A percentile compares a stretch with the other conserved stretches of the same genome.
phyloP scores from a whole-genome alignment of 2,797 vertebrate genomes.

The Gobio occitaniae region DNA sequence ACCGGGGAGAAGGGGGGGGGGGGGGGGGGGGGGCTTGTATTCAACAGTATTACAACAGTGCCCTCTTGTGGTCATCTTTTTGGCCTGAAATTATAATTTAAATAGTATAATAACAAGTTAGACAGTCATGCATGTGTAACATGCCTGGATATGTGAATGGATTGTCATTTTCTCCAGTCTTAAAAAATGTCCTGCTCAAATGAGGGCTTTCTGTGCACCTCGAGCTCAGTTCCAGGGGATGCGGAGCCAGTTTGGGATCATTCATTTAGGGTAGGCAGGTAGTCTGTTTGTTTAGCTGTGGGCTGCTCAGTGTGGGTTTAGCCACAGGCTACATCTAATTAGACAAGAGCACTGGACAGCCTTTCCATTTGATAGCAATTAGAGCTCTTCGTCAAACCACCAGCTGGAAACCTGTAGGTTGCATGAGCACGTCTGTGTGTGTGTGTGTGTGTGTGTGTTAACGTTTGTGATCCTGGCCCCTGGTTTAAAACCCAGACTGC shows the following conservation, averaged over 20 bases:
- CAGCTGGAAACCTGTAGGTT: slow-evolving; percentile 83
- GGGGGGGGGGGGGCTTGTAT: background rate
- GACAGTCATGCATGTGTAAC: background rate
- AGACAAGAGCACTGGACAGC: slow-evolving; percentile 82
- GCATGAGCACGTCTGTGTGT: slow-evolving; percentile 64
- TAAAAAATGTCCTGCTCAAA: background rate
- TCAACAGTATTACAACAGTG: slow-evolving; percentile 73
- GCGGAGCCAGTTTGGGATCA: slow-evolving; percentile 17
- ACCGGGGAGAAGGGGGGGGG: background rate
- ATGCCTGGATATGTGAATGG: background rate
- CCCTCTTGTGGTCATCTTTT: slow-evolving; percentile 72
- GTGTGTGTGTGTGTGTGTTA: slow-evolving; percentile 60
- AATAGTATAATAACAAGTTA: background rate
- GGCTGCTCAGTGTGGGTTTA: slow-evolving; percentile 48
- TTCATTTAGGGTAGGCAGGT: background rate
- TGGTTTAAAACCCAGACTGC: slow-evolving; percentile 79
- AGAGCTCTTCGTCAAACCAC: slow-evolving; percentile 84
- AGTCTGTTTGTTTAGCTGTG: slow-evolving; percentile 57
- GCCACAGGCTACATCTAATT: slow-evolving; percentile 79
- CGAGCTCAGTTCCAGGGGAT: background rate
- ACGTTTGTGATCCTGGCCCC: slow-evolving; percentile 75
- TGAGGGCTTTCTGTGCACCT: background rate
- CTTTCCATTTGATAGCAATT: slow-evolving; percentile 88
- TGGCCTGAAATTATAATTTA: background rate
- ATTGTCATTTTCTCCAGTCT: background rate